These are phyloP conservation scores for Plodia interpunctella DNA, from an alignment of 1,140 invertebrate species.

Conservation along the genomic window DNA sequence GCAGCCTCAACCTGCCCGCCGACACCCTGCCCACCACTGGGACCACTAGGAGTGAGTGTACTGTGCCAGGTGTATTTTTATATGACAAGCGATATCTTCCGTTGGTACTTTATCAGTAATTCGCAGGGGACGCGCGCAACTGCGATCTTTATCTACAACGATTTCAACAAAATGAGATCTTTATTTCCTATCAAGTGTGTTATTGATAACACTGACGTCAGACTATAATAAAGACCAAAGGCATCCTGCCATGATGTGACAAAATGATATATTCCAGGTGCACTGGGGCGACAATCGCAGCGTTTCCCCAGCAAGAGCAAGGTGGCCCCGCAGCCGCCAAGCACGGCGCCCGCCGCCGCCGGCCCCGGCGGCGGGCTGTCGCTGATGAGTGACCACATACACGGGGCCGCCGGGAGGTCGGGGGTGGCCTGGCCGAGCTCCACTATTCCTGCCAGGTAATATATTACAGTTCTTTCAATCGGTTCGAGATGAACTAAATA, in stretches of 20 bases:
- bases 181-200: no score
- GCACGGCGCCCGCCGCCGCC: conserved; percentile 40
- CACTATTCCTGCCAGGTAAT: conserved; percentile 7
- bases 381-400: conserved; percentile 61
- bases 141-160: no score
- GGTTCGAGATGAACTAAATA: no score
- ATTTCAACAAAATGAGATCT: no score
- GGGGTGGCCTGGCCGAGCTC: conserved; percentile 18
- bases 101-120: no score
- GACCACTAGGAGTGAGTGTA: conserved; percentile 14
- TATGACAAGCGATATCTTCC: no score
- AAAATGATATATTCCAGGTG: no score
- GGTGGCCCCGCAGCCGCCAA: conserved; percentile 30
- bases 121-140: no score
- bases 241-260: no score
- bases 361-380: conserved; percentile 44
- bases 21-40: conserved; percentile 18
- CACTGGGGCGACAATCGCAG: conserved; percentile 27
- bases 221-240: no score
- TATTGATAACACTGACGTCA: not conserved
- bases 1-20: conserved; percentile 54
- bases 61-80: no score
- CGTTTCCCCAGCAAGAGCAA: conserved; percentile 31
- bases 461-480: no score
- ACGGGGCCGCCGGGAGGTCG: conserved; percentile 44